These are phyloP conservation scores for Proisotoma minuta DNA, from an alignment of 2,888 invertebrate species.

Conservation along the genomic window DNA sequence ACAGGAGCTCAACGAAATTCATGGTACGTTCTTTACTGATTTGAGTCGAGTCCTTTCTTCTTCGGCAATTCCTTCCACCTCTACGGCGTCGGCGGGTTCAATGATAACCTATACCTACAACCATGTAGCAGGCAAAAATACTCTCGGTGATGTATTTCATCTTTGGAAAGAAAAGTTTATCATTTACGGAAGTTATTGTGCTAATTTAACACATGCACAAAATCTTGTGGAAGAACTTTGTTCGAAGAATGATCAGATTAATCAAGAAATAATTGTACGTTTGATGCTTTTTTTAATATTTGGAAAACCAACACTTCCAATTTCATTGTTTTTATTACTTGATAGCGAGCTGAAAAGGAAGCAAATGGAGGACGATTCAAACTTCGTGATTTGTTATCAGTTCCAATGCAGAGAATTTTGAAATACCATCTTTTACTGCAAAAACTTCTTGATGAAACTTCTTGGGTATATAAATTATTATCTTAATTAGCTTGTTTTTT, in stretches of 20 bases:
- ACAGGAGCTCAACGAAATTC: conserved; percentile 67
- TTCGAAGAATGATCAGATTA: conserved; percentile 61
- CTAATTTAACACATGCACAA: conserved; percentile 85
- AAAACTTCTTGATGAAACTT: conserved; percentile 80
- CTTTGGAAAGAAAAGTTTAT: conserved; percentile 85
- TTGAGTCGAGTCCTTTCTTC: conserved; percentile 61
- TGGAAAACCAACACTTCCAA: background rate
- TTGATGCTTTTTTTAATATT: too few species aligned
- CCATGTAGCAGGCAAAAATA: conserved; percentile 51
- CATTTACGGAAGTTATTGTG: conserved; percentile 93
- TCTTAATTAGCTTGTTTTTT: background rate
- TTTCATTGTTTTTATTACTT: background rate
- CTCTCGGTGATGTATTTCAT: conserved; percentile 78
- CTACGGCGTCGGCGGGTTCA: conserved; percentile 48
- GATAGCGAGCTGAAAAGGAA: conserved; percentile 82
- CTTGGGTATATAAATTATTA: conserved; percentile 58
- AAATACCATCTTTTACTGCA: conserved; percentile 93
- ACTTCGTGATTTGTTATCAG: conserved; percentile 88
- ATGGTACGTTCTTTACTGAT: conserved; percentile 76
- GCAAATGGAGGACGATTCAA: conserved; percentile 93
- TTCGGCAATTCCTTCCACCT: too few species aligned
- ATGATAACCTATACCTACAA: conserved; percentile 52
- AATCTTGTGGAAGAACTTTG: conserved; percentile 73
- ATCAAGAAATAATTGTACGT: conserved; percentile 66
- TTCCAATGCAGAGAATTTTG: conserved; percentile 96